phyloP scores from a whole-genome alignment of 2,888 invertebrate species.

The Cryptocephalus moraei region DNA sequence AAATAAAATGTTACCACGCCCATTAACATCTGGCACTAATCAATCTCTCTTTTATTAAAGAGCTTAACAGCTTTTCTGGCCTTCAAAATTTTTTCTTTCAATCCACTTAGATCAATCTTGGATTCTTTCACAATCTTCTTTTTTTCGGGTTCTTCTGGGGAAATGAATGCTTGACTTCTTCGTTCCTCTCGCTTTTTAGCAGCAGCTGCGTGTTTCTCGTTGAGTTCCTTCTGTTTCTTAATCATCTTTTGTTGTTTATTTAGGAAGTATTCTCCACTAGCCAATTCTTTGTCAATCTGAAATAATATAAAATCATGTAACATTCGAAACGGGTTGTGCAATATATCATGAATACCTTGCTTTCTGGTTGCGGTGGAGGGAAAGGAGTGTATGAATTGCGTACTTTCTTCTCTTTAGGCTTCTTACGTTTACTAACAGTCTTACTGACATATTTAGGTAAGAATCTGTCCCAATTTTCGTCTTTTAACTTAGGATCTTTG shows the following conservation, averaged over 20 bases:
- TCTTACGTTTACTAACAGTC: constrained; percentile 79
- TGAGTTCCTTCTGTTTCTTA: constrained; percentile 61
- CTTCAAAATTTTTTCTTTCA: constrained; percentile 70
- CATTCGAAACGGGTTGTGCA: constrained; percentile 28
- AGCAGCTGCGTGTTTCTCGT: constrained; percentile 66
- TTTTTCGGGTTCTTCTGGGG: constrained; percentile 61
- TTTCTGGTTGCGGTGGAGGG: constrained; percentile 87
- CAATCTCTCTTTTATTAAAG: constrained; percentile 20
- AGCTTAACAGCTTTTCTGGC: constrained; percentile 43
- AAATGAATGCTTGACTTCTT: constrained; percentile 70
- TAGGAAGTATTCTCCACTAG: constrained; percentile 95
- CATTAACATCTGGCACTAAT: neutral
- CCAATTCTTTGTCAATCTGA: constrained; percentile 76
- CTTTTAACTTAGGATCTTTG: constrained; percentile 83
- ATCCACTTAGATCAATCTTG: constrained; percentile 54
- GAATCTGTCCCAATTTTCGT: constrained; percentile 95
- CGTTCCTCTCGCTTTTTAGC: constrained; percentile 64
- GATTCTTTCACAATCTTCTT: constrained; percentile 27
- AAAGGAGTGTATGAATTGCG: constrained; percentile 96
- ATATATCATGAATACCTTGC: constrained; percentile 45
- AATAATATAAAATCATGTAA: constrained; percentile 12
- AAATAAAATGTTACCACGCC: too few relatives aligned
- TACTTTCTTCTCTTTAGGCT: constrained; percentile 76
- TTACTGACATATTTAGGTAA: constrained; percentile 85
- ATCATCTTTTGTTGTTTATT: constrained; percentile 70